These are phyloP conservation scores for Murina feae DNA, from an alignment of 2,113 vertebrate genomes.

Conservation along the genomic window DNA sequence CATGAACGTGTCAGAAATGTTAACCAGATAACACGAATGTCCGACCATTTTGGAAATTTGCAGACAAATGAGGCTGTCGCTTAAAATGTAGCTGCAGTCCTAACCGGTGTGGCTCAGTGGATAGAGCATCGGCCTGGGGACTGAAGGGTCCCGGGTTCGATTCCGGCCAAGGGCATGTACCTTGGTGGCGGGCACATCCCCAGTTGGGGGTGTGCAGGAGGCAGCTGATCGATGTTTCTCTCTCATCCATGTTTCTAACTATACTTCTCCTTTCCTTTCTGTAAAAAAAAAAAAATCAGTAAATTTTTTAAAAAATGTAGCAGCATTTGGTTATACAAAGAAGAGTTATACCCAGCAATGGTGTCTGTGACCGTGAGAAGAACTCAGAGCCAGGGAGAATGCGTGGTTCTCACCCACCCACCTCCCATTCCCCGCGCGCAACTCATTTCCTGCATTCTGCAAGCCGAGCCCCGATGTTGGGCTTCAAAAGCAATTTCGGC, in stretches of 20 bases:
- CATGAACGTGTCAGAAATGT: slow-evolving; percentile 61
- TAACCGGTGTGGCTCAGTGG: no score
- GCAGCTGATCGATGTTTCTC: no score
- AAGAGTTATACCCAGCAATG: slow-evolving; percentile 90
- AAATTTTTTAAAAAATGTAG: slow-evolving; percentile 77
- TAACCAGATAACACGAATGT: slow-evolving; percentile 71
- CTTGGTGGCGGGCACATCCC: no score
- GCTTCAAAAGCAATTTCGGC: slow-evolving; percentile 99
- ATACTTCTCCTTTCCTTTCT: no score
- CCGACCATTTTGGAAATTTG: slow-evolving; percentile 74
- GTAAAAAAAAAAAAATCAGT: no score
- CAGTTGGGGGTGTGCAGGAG: no score
- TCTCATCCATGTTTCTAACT: no score
- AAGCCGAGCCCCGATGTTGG: slow-evolving; percentile 89
- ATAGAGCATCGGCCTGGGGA: no score
- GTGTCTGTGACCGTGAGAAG: slow-evolving; percentile 95
- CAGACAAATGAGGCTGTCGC: slow-evolving; percentile 85
- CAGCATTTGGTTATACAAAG: slow-evolving; percentile 84
- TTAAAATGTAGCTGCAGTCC: slow-evolving; percentile 85
- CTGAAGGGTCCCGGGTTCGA: no score
- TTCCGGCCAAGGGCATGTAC: no score
- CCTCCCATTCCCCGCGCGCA: slow-evolving; percentile 91
- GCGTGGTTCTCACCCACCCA: slow-evolving; percentile 94
- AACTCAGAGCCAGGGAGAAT: slow-evolving; percentile 86
- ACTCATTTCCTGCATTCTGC: slow-evolving; percentile 95